These are phyloP conservation scores for Calosoma granatense DNA, from an alignment of 1,140 invertebrate species.

Conservation along the genomic window DNA sequence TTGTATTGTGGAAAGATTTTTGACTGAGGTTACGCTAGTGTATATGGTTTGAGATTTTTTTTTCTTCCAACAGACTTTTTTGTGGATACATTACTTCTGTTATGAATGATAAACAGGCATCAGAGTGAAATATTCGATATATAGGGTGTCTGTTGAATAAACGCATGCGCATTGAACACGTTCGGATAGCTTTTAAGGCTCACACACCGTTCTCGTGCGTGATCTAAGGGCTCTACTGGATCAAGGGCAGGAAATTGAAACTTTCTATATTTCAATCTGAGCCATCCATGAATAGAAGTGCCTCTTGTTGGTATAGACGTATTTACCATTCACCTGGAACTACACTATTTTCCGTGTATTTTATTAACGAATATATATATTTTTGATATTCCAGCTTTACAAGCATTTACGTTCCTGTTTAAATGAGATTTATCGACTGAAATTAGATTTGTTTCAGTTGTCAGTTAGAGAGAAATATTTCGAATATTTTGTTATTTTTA, in stretches of 20 bases:
- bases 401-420: no score
- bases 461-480: no score
- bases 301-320: no score
- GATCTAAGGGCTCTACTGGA: constrained; percentile 25
- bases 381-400: no score
- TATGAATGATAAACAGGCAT: constrained; percentile 3
- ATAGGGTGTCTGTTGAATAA: background rate
- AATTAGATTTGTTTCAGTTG: no score
- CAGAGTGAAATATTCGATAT: background rate
- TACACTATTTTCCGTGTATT: no score
- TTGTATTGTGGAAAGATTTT: no score
- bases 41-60: background rate
- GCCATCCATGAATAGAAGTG: background rate
- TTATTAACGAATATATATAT: no score
- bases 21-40: no score
- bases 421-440: no score
- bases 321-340: no score
- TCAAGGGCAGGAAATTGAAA: constrained; percentile 20
- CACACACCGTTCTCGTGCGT: background rate
- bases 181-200: background rate
- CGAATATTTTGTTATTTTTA: no score
- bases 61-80: background rate
- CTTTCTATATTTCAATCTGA: constrained; percentile 1
- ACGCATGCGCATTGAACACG: background rate
- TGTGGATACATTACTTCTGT: constrained; percentile 6